Conservation (phyloP, 2,888 invertebrate genomes). For the Chydorus sphaericus region DNA sequence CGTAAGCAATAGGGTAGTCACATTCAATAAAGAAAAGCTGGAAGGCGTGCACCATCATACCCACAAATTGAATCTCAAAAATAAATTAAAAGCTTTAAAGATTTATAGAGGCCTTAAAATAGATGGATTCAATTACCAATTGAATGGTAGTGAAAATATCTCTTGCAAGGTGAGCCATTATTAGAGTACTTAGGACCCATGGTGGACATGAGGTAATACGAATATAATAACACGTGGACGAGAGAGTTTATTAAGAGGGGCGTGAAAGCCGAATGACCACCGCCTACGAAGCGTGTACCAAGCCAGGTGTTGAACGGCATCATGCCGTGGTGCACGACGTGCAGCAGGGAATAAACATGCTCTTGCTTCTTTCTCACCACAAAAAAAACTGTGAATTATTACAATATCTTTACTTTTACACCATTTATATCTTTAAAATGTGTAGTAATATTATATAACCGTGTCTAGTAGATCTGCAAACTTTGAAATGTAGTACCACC, state of each 20-base stretch:
- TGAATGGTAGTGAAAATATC: too few species aligned
- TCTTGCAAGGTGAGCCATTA: too few species aligned
- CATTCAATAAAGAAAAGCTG: slow-evolving; percentile 80
- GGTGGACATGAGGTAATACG: background rate
- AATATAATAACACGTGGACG: background rate
- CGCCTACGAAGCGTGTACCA: background rate
- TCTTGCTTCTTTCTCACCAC: background rate
- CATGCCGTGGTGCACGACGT: background rate
- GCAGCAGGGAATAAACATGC: background rate
- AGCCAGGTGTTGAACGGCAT: background rate
- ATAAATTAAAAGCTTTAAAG: too few species aligned
- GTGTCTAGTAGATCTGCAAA: background rate
- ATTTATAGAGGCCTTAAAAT: background rate
- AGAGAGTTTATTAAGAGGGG: background rate
- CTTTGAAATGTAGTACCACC: background rate
- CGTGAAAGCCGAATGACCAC: background rate
- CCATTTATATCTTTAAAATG: too few species aligned
- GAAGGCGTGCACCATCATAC: slow-evolving; percentile 82
- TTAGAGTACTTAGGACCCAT: background rate
- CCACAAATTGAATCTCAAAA: slow-evolving; percentile 65
- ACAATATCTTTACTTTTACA: too few species aligned
- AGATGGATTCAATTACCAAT: background rate
- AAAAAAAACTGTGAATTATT: too few species aligned
- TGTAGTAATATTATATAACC: too few species aligned
- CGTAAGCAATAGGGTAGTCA: slow-evolving; percentile 70